Evolutionary conservation across 2,113 vertebrate species (phyloP).

Genomic region (Pollachius pollachius): DNA sequence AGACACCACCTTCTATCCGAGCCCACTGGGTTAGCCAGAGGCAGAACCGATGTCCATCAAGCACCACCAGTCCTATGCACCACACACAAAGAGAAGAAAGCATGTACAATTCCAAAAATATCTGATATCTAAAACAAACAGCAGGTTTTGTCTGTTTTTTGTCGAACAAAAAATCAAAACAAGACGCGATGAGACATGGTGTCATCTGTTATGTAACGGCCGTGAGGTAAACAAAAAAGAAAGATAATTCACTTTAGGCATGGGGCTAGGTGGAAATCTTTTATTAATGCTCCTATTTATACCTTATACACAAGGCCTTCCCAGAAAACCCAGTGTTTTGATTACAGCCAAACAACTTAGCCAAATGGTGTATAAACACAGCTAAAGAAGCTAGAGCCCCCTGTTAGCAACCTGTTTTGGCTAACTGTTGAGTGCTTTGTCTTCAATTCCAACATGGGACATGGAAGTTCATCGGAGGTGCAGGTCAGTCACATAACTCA

Average conservation of each 20-base stretch:
- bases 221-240: too few species aligned
- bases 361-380: conserved; percentile 30
- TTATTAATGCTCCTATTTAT: conserved; percentile 40
- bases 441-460: not conserved
- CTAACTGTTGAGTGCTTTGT: conserved; percentile 1
- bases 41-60: conserved; percentile 55
- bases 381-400: not conserved
- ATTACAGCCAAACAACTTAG: conserved; percentile 43
- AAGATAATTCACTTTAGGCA: not conserved
- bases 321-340: conserved; percentile 42
- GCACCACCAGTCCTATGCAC: conserved; percentile 7
- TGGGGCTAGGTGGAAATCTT: conserved; percentile 21
- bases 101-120: too few species aligned
- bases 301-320: conserved; percentile 26
- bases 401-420: not conserved
- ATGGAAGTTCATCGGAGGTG: not conserved
- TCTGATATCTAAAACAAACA: too few species aligned
- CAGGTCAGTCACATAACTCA: not conserved
- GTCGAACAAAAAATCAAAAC: too few species aligned
- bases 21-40: not conserved
- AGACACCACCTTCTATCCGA: conserved; percentile 44
- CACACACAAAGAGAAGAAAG: conserved; percentile 21
- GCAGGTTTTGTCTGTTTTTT: too few species aligned
- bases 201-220: too few species aligned
- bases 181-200: too few species aligned